Conservation (phyloP, 2,113 vertebrate genomes). For the Monarcha castaneiventris region DNA sequence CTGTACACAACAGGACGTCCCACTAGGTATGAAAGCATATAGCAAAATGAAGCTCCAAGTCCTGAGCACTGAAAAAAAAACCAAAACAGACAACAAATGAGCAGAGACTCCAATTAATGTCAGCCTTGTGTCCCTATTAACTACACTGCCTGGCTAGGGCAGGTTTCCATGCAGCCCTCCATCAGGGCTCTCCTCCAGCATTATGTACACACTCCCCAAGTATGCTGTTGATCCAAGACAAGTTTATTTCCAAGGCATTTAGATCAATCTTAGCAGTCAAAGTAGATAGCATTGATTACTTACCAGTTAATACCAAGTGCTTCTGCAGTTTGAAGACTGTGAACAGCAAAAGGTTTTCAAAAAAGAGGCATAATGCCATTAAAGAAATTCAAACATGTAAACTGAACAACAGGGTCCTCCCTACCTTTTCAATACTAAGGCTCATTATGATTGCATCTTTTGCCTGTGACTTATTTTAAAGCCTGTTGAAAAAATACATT, state of each 20-base stretch:
- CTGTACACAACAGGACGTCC: conserved; percentile 94
- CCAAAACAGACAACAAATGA: neutral
- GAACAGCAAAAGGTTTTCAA: neutral
- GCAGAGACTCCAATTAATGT: neutral
- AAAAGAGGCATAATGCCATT: neutral
- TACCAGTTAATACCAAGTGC: neutral
- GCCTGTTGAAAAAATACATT: neutral
- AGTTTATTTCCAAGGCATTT: neutral
- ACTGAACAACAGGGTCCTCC: neutral
- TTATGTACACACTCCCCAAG: neutral
- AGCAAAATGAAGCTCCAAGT: conserved; percentile 96
- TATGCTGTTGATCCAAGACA: neutral
- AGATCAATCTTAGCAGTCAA: neutral
- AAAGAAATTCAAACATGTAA: neutral
- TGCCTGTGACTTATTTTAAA: neutral
- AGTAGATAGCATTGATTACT: neutral
- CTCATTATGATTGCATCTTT: neutral
- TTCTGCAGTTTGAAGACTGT: neutral
- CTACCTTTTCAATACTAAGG: neutral
- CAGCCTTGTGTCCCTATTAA: neutral
- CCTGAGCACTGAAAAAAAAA: conserved; percentile 86
- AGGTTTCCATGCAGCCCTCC: neutral
- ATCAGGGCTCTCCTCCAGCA: neutral
- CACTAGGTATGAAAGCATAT: conserved; percentile 95
- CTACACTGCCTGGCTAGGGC: neutral